Conservation (phyloP, 2,113 vertebrate species). For the Pagrus major region DNA sequence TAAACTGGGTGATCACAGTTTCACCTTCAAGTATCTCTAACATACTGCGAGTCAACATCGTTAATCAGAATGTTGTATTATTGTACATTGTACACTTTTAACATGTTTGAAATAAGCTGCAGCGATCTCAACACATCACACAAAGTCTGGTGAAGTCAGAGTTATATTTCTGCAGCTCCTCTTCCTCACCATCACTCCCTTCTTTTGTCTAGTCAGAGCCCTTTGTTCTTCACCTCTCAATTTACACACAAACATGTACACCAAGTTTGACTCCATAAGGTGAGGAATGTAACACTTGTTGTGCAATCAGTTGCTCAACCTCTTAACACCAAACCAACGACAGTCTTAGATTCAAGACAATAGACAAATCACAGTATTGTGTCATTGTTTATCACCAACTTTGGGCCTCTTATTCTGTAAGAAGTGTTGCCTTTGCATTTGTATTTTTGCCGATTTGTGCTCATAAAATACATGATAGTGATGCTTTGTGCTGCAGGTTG, state of each 20-base stretch:
- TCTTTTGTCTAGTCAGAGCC: not conserved
- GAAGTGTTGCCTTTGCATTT: not conserved
- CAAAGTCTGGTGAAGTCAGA: not conserved
- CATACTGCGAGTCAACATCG: not conserved
- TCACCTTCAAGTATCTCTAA: conserved; percentile 25
- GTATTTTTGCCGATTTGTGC: not conserved
- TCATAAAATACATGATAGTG: not conserved
- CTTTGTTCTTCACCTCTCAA: not conserved
- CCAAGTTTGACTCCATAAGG: not conserved
- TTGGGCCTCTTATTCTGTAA: not conserved
- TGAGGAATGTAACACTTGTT: not conserved
- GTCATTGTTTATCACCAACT: not conserved
- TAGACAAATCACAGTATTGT: not conserved
- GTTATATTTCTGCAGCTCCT: not conserved
- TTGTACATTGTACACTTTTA: no score
- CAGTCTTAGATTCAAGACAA: not conserved
- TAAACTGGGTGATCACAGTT: not conserved
- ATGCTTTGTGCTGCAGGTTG: not conserved
- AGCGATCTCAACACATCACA: not conserved
- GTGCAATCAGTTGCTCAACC: not conserved
- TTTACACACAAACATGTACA: not conserved
- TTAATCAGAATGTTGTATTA: not conserved
- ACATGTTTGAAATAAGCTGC: not conserved
- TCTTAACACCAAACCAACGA: not conserved
- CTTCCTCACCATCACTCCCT: not conserved